Evolutionary conservation across 1,140 invertebrate species (phyloP).

Genomic region (Papilio polyxenes): DNA sequence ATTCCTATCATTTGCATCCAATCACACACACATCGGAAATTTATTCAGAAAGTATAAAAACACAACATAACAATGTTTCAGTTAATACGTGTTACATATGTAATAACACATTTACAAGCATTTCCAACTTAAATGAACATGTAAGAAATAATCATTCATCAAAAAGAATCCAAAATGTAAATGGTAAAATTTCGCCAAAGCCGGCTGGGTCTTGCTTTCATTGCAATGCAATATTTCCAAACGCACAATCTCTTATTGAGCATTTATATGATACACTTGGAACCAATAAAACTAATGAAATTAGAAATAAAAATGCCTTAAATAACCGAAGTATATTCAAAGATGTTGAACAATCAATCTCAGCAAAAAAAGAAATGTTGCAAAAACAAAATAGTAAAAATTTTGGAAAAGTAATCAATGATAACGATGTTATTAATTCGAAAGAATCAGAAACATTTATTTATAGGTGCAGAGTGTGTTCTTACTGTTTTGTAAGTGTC

Average conservation of each 20-base stretch:
- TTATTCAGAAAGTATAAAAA: background rate
- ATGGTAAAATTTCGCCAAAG: background rate
- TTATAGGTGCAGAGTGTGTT: conserved; percentile 45
- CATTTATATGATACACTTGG: conserved; percentile 62
- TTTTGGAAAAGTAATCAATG: background rate
- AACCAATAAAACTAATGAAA: conserved; percentile 42
- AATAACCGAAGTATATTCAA: background rate
- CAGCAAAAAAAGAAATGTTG: background rate
- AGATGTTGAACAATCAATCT: conserved; percentile 16
- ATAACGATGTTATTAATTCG: background rate
- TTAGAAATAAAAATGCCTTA: conserved; percentile 25
- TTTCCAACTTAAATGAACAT: conserved; percentile 39
- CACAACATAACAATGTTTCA: background rate
- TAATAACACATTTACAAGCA: conserved; percentile 18
- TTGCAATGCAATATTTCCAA: conserved; percentile 55
- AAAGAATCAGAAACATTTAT: background rate
- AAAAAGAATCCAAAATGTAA: conserved; percentile 3
- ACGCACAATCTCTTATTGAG: conserved; percentile 57
- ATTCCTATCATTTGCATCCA: conserved; percentile 38
- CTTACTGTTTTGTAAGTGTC: conserved; percentile 47
- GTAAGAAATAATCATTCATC: conserved; percentile 34
- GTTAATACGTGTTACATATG: conserved; percentile 45
- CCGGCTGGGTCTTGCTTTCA: conserved; percentile 55
- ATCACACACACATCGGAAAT: background rate
- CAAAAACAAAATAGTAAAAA: background rate